Conservation (phyloP, 2,888 invertebrate species). For the Disparrhopalites patrizii region DNA sequence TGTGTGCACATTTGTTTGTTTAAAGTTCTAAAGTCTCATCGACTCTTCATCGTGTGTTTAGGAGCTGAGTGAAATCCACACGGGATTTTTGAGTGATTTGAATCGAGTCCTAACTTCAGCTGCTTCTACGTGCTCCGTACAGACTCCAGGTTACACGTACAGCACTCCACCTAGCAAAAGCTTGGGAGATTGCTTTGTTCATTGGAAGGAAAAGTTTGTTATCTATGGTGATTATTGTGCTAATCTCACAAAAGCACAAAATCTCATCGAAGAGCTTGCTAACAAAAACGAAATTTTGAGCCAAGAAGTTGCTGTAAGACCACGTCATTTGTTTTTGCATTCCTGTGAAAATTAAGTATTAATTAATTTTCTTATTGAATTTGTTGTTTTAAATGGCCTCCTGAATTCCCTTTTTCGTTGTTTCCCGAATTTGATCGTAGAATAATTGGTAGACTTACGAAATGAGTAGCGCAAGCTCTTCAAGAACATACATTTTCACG, state of each 20-base stretch:
- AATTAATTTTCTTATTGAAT: no score
- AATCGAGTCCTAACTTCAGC: slow-evolving; percentile 58
- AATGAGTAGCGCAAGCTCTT: no score
- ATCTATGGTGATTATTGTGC: slow-evolving; percentile 96
- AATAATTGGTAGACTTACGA: no score
- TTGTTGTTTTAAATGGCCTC: no score
- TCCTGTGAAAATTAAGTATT: no score
- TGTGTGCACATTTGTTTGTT: neutral
- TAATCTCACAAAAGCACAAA: slow-evolving; percentile 84
- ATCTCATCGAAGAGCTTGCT: slow-evolving; percentile 71
- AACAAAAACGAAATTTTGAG: slow-evolving; percentile 63
- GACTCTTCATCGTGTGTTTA: slow-evolving; percentile 21
- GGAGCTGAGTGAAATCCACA: slow-evolving; percentile 73
- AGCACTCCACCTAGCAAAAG: slow-evolving; percentile 54
- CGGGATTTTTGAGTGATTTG: slow-evolving; percentile 75
- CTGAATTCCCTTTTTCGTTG: no score
- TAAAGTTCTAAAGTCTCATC: neutral
- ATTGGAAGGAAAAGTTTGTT: slow-evolving; percentile 84
- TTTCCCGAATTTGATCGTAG: no score
- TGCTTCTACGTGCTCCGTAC: slow-evolving; percentile 44
- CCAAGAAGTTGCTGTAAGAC: slow-evolving; percentile 64
- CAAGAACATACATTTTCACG: no score
- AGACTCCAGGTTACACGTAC: slow-evolving; percentile 53
- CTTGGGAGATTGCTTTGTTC: slow-evolving; percentile 80
- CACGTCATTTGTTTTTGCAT: neutral